These are phyloP conservation scores for Urocynchramus pylzowi DNA, from an alignment of 2,113 vertebrate species.

Conservation along the genomic window DNA sequence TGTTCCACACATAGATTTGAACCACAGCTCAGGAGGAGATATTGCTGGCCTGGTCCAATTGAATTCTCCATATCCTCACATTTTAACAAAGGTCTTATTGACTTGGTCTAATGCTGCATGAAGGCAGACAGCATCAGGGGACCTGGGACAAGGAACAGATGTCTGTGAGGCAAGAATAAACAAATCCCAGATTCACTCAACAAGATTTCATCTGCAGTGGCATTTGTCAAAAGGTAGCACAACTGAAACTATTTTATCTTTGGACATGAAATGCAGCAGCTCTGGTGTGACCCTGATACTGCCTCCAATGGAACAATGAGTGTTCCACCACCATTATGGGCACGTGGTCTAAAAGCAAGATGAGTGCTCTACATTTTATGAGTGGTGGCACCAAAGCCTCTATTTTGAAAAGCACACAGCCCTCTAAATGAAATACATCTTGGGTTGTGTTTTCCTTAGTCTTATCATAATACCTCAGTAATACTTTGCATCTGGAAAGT, in stretches of 20 bases:
- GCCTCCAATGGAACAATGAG: neutral
- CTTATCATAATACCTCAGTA: constrained; percentile 62
- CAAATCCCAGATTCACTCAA: neutral
- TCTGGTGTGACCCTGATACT: neutral
- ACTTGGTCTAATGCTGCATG: neutral
- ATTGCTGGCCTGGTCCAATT: neutral
- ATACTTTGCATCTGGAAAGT: constrained; percentile 61
- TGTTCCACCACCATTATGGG: neutral
- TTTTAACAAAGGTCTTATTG: neutral
- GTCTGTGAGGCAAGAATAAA: constrained; percentile 16
- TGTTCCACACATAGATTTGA: neutral
- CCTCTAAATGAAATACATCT: constrained; percentile 47
- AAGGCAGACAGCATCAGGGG: neutral
- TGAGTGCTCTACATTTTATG: neutral
- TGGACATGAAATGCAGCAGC: neutral
- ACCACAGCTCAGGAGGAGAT: neutral
- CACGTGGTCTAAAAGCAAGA: constrained; percentile 14
- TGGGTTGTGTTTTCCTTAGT: constrained; percentile 38
- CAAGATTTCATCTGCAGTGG: neutral
- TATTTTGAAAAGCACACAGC: constrained; percentile 24
- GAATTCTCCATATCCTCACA: neutral
- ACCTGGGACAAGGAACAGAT: neutral
- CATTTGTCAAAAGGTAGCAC: neutral
- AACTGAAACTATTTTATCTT: neutral
- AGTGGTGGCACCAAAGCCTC: neutral